Evolutionary conservation across 2,113 vertebrate species (phyloP).

Genomic region (Megaceryle torquata): DNA sequence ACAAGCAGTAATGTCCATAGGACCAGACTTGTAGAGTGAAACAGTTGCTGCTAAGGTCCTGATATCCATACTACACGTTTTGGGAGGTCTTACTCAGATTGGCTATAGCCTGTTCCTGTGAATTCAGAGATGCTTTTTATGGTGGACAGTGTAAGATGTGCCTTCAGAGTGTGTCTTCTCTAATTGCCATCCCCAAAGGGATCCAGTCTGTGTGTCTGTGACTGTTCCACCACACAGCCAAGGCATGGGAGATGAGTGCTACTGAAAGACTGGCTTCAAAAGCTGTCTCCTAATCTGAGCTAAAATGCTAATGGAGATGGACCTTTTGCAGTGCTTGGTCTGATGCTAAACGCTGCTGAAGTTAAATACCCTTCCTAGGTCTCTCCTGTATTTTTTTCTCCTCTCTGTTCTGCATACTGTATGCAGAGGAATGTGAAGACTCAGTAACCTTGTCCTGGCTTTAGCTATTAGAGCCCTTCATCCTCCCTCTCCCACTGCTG

Average conservation of each 20-base stretch:
- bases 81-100: not conserved
- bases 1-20: not conserved
- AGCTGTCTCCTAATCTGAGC: not conserved
- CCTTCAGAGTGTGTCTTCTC: not conserved
- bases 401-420: not conserved
- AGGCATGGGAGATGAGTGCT: not conserved
- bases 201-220: not conserved
- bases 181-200: not conserved
- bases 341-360: not conserved
- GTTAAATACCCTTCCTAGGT: not conserved
- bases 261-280: not conserved
- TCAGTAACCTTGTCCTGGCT: not conserved
- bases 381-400: not conserved
- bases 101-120: not conserved
- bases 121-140: not conserved
- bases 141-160: not conserved
- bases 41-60: not conserved
- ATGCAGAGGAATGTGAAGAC: not conserved
- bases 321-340: not conserved
- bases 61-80: not conserved
- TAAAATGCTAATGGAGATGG: not conserved
- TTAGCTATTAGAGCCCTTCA: not conserved
- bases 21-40: not conserved
- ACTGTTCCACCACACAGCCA: not conserved
- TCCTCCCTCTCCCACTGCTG: not conserved